Evolutionary conservation across 2,113 vertebrate species (phyloP), one percentile per base, ranked within the genome.

Genomic region (Pelecanus crispus): DNA sequence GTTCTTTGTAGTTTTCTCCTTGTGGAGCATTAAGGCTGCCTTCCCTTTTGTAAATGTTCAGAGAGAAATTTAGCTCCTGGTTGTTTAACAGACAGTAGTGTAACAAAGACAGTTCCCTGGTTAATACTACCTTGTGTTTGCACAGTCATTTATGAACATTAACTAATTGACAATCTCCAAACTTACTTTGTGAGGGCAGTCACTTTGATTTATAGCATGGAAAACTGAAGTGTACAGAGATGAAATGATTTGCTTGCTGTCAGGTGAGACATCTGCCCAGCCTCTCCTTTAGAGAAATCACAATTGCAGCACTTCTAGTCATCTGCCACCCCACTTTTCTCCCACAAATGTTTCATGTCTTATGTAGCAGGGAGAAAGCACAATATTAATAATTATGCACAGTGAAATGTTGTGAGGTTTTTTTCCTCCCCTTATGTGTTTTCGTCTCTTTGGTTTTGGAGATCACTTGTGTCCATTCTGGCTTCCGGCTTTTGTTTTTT

Each of bases 21-120:
- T 73, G 73, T 42, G 67, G 81, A 92, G 68, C 92, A 93, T 91
- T 97, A 97, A 94, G 66, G 94, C 34, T 97, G 78, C 78, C 83
- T 95, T 96, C 72, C 81, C 84, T 90, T 91, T 96, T 97, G 93
- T 96, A 74, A 94, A 78, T 81, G 89, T 88, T 95, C 94, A 86
- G 84, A 84, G 71, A 71, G 92, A 95, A 93, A 95, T 95, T 93
- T 94, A 91, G 89, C 96, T 97, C 55, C 94, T 95, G 92, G 92
- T 94, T 90, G 95, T 96, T 96, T 73, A 88, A 94, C 63, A 91
- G 84, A 73, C 66, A 94, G 61, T 32, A 50, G 81, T 32, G 55
- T 88, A 91, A 67, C 83, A 84, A 97, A 92, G 81, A 55, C 73
- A 24, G 53, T 83, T 94, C 92, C 74, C 75, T 88, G 68, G 55